These are phyloP conservation scores for Anseranas semipalmata DNA, from an alignment of 2,113 vertebrate genomes.

Conservation along the genomic window DNA sequence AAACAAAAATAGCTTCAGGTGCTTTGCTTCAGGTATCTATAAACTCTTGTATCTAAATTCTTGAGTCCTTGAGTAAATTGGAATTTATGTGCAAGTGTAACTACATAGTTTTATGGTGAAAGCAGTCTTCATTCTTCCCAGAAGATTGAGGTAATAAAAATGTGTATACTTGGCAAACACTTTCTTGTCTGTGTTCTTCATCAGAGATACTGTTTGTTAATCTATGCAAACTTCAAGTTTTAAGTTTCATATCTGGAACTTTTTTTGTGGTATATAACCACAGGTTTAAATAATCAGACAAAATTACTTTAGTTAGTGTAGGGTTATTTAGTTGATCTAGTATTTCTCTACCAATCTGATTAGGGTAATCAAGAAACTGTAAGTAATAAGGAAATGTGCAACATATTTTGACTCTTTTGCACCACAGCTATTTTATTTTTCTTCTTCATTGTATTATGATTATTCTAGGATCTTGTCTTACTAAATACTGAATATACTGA, in stretches of 20 bases:
- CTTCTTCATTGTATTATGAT: constrained; percentile 13
- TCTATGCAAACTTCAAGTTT: not conserved
- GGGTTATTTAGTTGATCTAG: not conserved
- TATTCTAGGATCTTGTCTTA: not conserved
- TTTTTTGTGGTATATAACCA: not conserved
- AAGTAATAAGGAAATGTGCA: not conserved
- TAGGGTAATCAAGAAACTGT: not conserved
- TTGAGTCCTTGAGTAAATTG: not conserved
- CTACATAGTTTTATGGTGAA: not conserved
- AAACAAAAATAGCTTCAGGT: not conserved
- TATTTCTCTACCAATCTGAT: not conserved
- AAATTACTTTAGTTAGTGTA: not conserved
- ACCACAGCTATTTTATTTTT: constrained; percentile 13
- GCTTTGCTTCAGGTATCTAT: not conserved
- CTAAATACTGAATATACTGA: constrained; percentile 33
- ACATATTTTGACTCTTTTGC: constrained; percentile 1
- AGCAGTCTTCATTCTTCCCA: not conserved
- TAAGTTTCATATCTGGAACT: not conserved
- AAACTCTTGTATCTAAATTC: not conserved
- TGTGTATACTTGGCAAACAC: constrained; percentile 1
- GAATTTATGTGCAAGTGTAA: not conserved
- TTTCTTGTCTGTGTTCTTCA: constrained; percentile 46
- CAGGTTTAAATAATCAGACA: not conserved
- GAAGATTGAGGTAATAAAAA: constrained; percentile 35
- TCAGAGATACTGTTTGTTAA: not conserved